A percentile compares a stretch with the other conserved stretches of the same genome.
These are phyloP conservation scores for Cettia cetti DNA, from an alignment of 2,113 vertebrate species.

Conservation along the genomic window DNA sequence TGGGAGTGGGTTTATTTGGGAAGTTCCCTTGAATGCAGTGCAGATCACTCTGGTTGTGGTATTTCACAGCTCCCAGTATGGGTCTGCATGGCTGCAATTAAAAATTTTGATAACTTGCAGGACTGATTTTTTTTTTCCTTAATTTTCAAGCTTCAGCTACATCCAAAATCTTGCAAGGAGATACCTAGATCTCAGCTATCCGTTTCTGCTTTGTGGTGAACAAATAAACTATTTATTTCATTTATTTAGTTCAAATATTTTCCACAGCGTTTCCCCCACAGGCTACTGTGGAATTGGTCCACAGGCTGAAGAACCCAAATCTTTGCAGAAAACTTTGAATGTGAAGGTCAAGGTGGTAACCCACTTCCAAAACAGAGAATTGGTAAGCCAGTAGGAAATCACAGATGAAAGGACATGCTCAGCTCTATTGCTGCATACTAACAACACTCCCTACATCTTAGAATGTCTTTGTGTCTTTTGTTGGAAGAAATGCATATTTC, in stretches of 20 bases:
- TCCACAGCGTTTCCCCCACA: not conserved
- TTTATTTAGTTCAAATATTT: not conserved
- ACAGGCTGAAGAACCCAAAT: not conserved
- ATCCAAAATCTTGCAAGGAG: not conserved
- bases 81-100: not conserved
- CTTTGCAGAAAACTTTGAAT: not conserved
- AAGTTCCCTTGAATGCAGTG: not conserved
- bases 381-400: not conserved
- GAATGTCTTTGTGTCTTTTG: not conserved
- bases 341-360: not conserved
- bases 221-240: not conserved
- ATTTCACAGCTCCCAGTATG: not conserved
- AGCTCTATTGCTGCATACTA: not conserved
- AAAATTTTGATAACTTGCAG: not conserved
- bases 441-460: not conserved
- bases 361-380: not conserved
- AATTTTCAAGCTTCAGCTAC: not conserved
- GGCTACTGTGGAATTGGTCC: not conserved
- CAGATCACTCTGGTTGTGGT: not conserved
- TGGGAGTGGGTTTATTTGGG: not conserved
- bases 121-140: not conserved
- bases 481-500: not conserved
- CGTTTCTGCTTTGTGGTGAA: not conserved
- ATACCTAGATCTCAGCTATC: not conserved
- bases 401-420: not conserved